Percentiles rank a stretch among this genome's conserved stretches.
These are phyloP conservation scores for Lepidurus packardi DNA, from an alignment of 1,140 invertebrate species.

Conservation along the genomic window DNA sequence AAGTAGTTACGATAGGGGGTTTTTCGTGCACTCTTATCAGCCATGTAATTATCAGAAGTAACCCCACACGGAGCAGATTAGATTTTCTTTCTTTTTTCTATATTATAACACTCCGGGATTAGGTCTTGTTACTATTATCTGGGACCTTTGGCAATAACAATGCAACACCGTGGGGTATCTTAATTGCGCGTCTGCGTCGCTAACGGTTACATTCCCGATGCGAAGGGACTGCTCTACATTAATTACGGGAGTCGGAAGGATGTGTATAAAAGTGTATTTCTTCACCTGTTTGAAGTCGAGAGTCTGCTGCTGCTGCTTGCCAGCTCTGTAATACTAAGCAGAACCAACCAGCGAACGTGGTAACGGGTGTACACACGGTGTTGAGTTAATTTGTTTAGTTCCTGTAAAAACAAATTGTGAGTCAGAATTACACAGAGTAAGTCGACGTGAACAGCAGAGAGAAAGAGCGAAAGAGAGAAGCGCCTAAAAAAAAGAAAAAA, in stretches of 20 bases:
- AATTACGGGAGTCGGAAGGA: background rate
- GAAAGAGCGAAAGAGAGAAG: background rate
- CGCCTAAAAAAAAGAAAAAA: background rate
- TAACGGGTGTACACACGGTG: conserved; percentile 13
- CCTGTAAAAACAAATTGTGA: background rate
- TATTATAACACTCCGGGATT: background rate
- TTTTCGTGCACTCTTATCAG: background rate
- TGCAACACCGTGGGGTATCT: background rate
- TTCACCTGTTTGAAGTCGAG: conserved; percentile 1
- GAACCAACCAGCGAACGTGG: background rate
- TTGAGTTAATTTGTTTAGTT: conserved; percentile 20
- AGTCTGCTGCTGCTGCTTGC: background rate
- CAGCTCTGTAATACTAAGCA: background rate
- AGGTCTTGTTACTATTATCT: background rate
- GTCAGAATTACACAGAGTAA: background rate
- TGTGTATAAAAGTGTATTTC: background rate
- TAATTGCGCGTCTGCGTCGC: background rate
- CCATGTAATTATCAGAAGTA: background rate
- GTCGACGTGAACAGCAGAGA: background rate
- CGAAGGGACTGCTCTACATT: background rate
- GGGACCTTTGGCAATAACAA: background rate
- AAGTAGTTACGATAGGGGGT: background rate
- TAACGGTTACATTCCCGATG: background rate
- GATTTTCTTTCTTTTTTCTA: background rate
- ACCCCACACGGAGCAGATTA: conserved; percentile 1